Base-by-base conservation (phyloP, 2,113 vertebrate species). In the Spilogale gracilis region DNA sequence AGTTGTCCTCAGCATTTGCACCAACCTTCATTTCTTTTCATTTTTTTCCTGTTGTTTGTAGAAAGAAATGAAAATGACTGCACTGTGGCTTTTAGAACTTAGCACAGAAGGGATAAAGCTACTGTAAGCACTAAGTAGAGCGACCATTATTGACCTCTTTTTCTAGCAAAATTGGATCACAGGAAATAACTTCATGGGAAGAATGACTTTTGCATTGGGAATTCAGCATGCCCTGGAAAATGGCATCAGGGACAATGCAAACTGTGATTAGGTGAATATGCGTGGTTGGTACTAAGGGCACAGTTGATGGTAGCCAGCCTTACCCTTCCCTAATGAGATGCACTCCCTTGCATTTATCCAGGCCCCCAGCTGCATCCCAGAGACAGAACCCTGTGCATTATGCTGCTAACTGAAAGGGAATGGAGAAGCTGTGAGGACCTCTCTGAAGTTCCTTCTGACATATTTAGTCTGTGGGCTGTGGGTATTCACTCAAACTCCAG, bases 391-490 rank as follows among this genome's bases (percentile, higher is more conserved):
- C 27, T 43, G 23, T 38, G 17, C 11, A 3, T 38, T 1, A 1
- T 48, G 54, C 69, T 61, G 25, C 73, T 71, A 18, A 12, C 48
- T 88, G 52, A 61, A 90, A 92, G 94, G 50, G 73, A 96, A 94
- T 95, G 86, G 63, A 92, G 92, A 96, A 95, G 92, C 92, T 82
- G 63, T 90, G 92, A 58, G 32, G 60, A 83, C 69, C 69, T 27
- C 14, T 74, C 25, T 82, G 91, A 97, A 97, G 97, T 79, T 73
- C 90, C 88, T 76, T 45, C n/a, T 3, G 52, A 95, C 81, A 82
- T 65, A 95, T 95, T 95, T 85, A 96, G 83, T 50, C 81, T 95
- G 96, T 87, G 85, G 94, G 81, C 43, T 92, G 38, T 92, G 67
- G 52, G 56, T 84, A 43, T 67, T 88, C 83, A 56, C 74, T 95